Conservation (phyloP, 2,888 invertebrate species). For the Sarcophaga rosellei region DNA sequence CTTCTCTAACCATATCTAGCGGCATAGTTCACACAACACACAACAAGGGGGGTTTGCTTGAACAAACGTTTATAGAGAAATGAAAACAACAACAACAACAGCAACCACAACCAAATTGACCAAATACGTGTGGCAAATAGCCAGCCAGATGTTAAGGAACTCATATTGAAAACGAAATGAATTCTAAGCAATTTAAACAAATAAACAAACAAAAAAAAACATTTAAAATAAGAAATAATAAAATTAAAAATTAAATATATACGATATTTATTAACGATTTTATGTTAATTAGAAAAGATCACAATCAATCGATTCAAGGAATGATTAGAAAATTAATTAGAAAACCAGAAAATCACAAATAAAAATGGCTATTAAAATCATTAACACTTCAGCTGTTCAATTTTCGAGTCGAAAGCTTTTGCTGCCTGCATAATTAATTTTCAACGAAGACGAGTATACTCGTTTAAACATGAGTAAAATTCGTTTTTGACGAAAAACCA, state of each 20-base stretch:
- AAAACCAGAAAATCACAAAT: no score
- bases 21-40: constrained; percentile 55
- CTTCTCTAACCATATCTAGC: constrained; percentile 45
- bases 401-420: no score
- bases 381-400: no score
- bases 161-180: not conserved
- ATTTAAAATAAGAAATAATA: no score
- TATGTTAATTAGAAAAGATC: constrained; percentile 9
- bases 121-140: constrained; percentile 61
- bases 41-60: not conserved
- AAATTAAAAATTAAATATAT: constrained; percentile 17
- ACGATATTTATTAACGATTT: not conserved
- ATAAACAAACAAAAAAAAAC: no score
- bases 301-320: not conserved
- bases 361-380: no score
- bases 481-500: no score
- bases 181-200: not conserved
- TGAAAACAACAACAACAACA: not conserved
- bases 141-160: constrained; percentile 60
- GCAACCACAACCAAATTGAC: constrained; percentile 19
- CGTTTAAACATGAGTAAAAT: no score
- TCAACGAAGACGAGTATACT: no score
- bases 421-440: no score
- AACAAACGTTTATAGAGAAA: not conserved
- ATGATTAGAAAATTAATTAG: no score